A percentile compares a stretch with the other conserved stretches of the same genome.
Conservation (phyloP, 2,888 invertebrate species). For the Drosophila glabriapex region DNA sequence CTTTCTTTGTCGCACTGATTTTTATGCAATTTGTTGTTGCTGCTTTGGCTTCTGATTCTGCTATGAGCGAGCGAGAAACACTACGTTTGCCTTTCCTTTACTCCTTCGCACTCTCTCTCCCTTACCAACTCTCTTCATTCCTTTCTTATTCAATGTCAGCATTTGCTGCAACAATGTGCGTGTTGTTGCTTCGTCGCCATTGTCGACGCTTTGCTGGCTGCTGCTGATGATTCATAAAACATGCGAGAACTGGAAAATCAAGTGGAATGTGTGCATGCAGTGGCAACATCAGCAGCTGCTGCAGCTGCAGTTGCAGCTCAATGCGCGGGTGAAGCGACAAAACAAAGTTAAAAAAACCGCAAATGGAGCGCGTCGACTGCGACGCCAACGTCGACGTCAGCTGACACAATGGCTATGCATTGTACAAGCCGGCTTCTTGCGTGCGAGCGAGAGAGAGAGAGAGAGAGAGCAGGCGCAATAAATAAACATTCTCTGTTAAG, state of each 20-base stretch:
- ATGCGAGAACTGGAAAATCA: conserved; percentile 79
- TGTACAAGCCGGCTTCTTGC: conserved; percentile 50
- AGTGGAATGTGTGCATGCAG: conserved; percentile 73
- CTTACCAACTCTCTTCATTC: conserved; percentile 9
- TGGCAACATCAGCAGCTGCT: conserved; percentile 59
- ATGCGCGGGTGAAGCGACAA: conserved; percentile 64
- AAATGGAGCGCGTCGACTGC: conserved; percentile 49
- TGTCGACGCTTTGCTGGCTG: conserved; percentile 45
- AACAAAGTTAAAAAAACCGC: conserved; percentile 58
- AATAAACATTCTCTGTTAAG: conserved; percentile 13
- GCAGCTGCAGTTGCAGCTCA: conserved; percentile 37
- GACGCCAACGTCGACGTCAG: conserved; percentile 55
- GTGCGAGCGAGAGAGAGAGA: conserved; percentile 4
- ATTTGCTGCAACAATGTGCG: conserved; percentile 63
- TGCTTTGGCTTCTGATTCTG: conserved; percentile 40
- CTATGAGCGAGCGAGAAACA: conserved; percentile 28
- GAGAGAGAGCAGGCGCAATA: neutral
- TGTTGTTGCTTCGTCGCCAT: conserved; percentile 51
- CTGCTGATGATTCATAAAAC: conserved; percentile 73
- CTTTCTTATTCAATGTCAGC: conserved; percentile 67
- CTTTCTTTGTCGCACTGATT: conserved; percentile 74
- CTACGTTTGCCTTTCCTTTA: conserved; percentile 7
- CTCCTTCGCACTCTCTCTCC: neutral
- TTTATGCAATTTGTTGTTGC: conserved; percentile 65
- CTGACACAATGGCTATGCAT: conserved; percentile 75